These are phyloP conservation scores for Nannoperca obscura DNA, from an alignment of 2,797 vertebrate genomes.

Conservation along the genomic window DNA sequence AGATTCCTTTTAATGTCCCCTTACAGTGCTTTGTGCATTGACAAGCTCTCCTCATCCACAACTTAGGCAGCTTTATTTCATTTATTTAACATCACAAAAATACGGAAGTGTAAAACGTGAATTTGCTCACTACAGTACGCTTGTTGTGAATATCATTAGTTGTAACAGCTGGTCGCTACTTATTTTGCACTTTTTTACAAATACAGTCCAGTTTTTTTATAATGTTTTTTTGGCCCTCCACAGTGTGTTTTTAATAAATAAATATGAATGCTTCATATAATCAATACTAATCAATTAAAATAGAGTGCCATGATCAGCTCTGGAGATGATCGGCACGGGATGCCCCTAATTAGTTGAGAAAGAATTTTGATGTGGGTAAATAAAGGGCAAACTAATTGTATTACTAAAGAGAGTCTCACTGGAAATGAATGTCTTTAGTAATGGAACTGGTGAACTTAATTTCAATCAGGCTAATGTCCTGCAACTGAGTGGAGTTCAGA, in stretches of 20 bases:
- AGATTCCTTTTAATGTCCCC: background rate
- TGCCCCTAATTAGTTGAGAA: background rate
- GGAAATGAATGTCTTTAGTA: constrained; percentile 32
- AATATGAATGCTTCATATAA: background rate
- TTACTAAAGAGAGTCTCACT: background rate
- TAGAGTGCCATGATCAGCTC: background rate
- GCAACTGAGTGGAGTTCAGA: constrained; percentile 48
- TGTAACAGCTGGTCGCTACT: background rate
- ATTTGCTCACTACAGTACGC: background rate
- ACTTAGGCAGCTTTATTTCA: background rate
- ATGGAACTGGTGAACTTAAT: constrained; percentile 51
- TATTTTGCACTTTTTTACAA: background rate
- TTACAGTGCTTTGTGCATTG: background rate
- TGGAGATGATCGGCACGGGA: background rate
- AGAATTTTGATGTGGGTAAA: no score
- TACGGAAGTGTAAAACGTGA: background rate
- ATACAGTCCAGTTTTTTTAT: background rate
- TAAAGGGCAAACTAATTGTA: no score
- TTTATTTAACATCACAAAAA: background rate
- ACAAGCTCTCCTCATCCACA: background rate
- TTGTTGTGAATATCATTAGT: background rate
- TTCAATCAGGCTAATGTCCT: constrained; percentile 70
- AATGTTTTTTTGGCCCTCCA: background rate
- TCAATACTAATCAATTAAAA: background rate
- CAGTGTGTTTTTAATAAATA: background rate